A percentile compares a stretch with the other conserved stretches of the same genome.
These are phyloP conservation scores for Apantesis nais DNA, from an alignment of 2,888 invertebrate species.

Conservation along the genomic window DNA sequence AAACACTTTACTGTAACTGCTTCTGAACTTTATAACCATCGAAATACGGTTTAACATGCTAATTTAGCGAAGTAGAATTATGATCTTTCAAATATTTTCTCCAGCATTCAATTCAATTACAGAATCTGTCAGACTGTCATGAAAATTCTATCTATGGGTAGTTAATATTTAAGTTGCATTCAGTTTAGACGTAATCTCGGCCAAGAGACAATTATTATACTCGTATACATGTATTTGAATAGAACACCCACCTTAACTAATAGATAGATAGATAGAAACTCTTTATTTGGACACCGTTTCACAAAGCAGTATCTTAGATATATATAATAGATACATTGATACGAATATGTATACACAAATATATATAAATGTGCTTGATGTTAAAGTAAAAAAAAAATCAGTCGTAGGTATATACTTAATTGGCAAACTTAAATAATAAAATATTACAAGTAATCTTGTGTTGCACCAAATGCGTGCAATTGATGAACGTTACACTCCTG, in stretches of 20 bases:
- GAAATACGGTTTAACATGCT: constrained; percentile 11
- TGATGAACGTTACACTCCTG: no score
- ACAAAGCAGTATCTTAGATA: no score
- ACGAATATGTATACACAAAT: background rate
- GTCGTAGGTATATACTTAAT: no score
- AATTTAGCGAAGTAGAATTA: constrained; percentile 2
- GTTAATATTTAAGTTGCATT: constrained; percentile 2
- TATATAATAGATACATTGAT: no score
- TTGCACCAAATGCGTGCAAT: no score
- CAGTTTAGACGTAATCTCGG: background rate
- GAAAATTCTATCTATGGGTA: constrained; percentile 9
- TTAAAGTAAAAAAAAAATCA: no score
- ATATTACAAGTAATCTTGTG: no score
- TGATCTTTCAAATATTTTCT: constrained; percentile 13
- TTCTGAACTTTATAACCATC: constrained; percentile 12
- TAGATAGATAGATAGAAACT: no score
- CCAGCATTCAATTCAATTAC: constrained; percentile 16
- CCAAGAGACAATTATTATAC: background rate
- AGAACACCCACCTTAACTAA: background rate
- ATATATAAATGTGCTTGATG: no score
- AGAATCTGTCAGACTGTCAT: constrained; percentile 6
- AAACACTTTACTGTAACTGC: constrained; percentile 7
- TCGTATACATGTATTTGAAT: background rate
- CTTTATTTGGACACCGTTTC: no score
- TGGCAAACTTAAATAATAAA: no score